Evolutionary conservation across 2,888 invertebrate species (phyloP).

Genomic region (Chironomus riparius): DNA sequence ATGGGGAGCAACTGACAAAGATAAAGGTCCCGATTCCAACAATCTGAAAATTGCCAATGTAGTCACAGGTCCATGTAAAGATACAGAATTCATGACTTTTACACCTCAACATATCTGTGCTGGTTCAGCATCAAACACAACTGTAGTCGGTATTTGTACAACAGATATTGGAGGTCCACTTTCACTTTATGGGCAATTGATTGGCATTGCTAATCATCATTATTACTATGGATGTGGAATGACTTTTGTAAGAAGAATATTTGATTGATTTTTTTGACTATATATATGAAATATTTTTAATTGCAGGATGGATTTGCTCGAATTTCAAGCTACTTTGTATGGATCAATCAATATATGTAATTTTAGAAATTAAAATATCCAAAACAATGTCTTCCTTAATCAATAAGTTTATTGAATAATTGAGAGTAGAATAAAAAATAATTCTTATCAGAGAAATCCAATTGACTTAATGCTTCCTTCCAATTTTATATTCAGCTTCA

Average conservation of each 20-base stretch:
- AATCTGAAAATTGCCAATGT: neutral
- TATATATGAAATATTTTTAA: neutral
- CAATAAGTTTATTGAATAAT: too few relatives aligned
- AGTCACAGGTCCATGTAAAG: neutral
- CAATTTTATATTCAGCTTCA: too few relatives aligned
- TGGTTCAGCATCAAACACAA: neutral
- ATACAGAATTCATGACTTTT: neutral
- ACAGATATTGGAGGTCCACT: neutral
- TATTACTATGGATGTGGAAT: neutral
- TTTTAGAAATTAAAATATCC: neutral
- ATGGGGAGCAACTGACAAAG: neutral
- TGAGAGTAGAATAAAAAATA: too few relatives aligned
- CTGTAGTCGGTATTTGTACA: neutral
- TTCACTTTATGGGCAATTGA: neutral
- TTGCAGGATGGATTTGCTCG: neutral
- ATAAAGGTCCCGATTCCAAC: neutral
- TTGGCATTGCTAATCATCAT: neutral
- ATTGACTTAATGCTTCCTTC: too few relatives aligned
- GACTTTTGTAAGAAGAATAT: neutral
- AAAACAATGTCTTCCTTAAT: neutral
- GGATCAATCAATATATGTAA: neutral
- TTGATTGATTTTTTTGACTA: too few relatives aligned
- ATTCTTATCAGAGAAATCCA: too few relatives aligned
- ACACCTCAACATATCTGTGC: neutral
- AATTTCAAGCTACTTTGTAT: neutral